Percentiles rank a stretch among this genome's conserved stretches.
Evolutionary conservation across 2,113 vertebrate genomes (phyloP).

Genomic region (Callocephalon fimbriatum): DNA sequence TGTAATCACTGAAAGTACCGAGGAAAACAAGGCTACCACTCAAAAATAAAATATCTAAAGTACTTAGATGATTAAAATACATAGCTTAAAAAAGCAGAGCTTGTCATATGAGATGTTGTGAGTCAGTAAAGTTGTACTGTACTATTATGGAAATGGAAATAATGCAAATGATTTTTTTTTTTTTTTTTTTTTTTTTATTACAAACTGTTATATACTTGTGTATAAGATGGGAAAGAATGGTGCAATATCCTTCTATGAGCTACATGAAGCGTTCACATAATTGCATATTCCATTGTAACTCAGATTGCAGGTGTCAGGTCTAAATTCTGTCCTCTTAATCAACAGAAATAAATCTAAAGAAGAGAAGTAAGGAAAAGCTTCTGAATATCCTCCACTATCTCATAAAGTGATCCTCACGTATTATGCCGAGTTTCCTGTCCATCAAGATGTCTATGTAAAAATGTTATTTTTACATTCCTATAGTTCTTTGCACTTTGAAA

Average conservation of each 20-base stretch:
- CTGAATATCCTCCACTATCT: neutral
- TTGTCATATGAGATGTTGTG: neutral
- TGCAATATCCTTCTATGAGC: neutral
- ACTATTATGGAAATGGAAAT: neutral
- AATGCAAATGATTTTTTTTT: neutral
- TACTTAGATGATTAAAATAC: neutral
- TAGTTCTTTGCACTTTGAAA: neutral
- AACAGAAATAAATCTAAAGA: neutral
- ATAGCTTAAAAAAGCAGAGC: fast-evolving
- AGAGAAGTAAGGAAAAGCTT: neutral
- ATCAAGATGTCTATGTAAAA: neutral
- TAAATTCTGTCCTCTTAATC: neutral
- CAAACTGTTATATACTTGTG: neutral
- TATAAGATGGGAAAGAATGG: neutral
- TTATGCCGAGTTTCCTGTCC: neutral
- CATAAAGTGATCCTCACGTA: neutral
- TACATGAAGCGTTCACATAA: neutral
- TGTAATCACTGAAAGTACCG: neutral
- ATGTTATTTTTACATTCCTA: neutral
- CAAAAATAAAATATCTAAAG: neutral
- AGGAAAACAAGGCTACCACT: neutral
- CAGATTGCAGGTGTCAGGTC: neutral
- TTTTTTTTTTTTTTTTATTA: neutral
- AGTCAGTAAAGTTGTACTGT: neutral
- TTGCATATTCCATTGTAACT: neutral